Base-by-base conservation (phyloP, 2,888 invertebrate genomes). In the Zhuqinia jingwanae region DNA sequence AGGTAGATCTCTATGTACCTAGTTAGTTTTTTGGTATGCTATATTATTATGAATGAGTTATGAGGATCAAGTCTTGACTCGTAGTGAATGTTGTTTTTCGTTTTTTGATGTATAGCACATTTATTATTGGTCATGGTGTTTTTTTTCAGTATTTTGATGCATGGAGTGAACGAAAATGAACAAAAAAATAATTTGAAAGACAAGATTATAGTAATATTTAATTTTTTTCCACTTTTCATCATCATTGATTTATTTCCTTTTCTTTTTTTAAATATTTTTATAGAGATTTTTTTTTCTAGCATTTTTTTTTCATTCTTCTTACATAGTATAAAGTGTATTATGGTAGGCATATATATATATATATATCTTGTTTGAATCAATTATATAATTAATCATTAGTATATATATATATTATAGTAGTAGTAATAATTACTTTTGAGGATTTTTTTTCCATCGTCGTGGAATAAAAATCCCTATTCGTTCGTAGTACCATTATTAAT, bases 191-290 rank as follows among this genome's bases (percentile, higher is more conserved):
- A n/a, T n/a, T n/a, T n/a, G n/a, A n/a, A n/a, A n/a, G n/a, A 68
- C 25, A 47, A 73, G 27, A 68, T n/a, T n/a, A 27, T 20, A 53
- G 65, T 25, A 70, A 27, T 58, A 58, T 73, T 36, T 36, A 70
- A 36, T 76, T 82, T 11, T 60, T 75, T 79, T 75, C 36, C 30
- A 82, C 75, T 60, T 75, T 83, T 83, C 82, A 76, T 60, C 82
- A 76, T 60, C 82, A 76, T 83, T 83, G 82, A 83, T 83, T 83
- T 83, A 83, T 83, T 83, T 76, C 63, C 50, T 83, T 83, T 83
- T 75, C 22, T 83, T 65, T 17, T 82, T 27, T 56, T 20, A 25
- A 27, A 2, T 77, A 22, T 60, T 60, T 60, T 77, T 58, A 58
- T 8, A 20, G 20, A 20, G n/a, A n/a, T n/a, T n/a, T 25, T 30